Evolutionary conservation across 1,140 invertebrate species (phyloP).

Genomic region (Danaus melanippus): DNA sequence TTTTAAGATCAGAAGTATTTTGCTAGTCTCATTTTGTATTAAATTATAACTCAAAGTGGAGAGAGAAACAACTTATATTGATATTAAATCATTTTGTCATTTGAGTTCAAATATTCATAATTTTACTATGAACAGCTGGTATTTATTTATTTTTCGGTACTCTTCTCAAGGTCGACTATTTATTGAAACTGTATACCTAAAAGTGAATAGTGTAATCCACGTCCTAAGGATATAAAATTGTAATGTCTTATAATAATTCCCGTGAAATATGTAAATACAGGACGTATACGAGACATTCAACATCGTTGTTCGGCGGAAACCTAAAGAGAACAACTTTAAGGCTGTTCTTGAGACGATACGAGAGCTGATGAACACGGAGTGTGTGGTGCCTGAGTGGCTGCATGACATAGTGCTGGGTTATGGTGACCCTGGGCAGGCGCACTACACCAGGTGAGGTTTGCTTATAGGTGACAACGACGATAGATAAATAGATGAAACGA

Average conservation of each 20-base stretch:
- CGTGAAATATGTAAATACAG: conserved; percentile 41
- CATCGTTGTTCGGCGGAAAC: conserved; percentile 96
- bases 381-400: conserved; percentile 98
- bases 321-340: conserved; percentile 99
- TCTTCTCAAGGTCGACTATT: too few relatives aligned
- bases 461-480: not conserved
- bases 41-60: too few relatives aligned
- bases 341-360: conserved; percentile 98
- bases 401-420: conserved; percentile 98
- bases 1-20: too few relatives aligned
- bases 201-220: not conserved
- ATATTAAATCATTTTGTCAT: too few relatives aligned
- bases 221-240: too few relatives aligned
- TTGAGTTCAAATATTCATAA: too few relatives aligned
- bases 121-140: too few relatives aligned
- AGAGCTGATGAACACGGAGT: conserved; percentile 99
- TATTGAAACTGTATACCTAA: not conserved
- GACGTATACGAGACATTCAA: conserved; percentile 99
- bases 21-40: too few relatives aligned
- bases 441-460: conserved; percentile 84
- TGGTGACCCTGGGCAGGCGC: conserved; percentile 95
- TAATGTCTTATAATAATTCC: too few relatives aligned
- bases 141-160: too few relatives aligned
- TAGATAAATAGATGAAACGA: too few relatives aligned
- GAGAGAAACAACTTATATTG: too few relatives aligned